phyloP scores from a whole-genome alignment of 1,140 invertebrate genomes.

The Drosophila lowei region DNA sequence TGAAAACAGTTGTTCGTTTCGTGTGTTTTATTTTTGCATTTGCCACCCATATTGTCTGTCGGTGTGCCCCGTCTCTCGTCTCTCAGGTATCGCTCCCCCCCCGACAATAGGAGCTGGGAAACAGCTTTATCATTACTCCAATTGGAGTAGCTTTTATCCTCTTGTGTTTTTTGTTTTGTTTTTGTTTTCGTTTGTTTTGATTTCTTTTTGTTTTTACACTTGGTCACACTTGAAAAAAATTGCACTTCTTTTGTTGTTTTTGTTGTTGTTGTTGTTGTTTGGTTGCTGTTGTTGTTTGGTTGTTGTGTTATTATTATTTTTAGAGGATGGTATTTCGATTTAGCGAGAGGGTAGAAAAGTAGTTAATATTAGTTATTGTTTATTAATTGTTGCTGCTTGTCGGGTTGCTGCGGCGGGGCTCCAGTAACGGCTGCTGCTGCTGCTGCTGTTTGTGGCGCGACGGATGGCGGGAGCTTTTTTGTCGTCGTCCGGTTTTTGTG shows the following conservation, averaged over 20 bases:
- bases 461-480: constrained; percentile 41
- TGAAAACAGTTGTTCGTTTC: too few species aligned
- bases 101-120: constrained; percentile 1
- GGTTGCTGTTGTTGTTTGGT: constrained; percentile 13
- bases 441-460: constrained; percentile 42
- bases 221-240: constrained; percentile 37
- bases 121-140: constrained; percentile 21
- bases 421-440: constrained; percentile 2
- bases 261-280: constrained; percentile 15
- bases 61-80: not conserved
- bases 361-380: not conserved
- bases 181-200: constrained; percentile 18
- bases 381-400: constrained; percentile 4
- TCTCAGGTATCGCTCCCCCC: too few species aligned
- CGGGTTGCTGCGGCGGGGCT: not conserved
- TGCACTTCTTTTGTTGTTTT: constrained; percentile 22
- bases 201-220: constrained; percentile 15
- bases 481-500: constrained; percentile 48
- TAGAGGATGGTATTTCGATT: not conserved
- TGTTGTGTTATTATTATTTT: constrained; percentile 14
- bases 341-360: not conserved
- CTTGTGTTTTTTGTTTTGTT: constrained; percentile 16
- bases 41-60: constrained; percentile 3
- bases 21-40: too few species aligned
- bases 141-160: constrained; percentile 17